phyloP scores from a whole-genome alignment of 1,140 invertebrate species.

The Ceratosolen fusciceps region DNA sequence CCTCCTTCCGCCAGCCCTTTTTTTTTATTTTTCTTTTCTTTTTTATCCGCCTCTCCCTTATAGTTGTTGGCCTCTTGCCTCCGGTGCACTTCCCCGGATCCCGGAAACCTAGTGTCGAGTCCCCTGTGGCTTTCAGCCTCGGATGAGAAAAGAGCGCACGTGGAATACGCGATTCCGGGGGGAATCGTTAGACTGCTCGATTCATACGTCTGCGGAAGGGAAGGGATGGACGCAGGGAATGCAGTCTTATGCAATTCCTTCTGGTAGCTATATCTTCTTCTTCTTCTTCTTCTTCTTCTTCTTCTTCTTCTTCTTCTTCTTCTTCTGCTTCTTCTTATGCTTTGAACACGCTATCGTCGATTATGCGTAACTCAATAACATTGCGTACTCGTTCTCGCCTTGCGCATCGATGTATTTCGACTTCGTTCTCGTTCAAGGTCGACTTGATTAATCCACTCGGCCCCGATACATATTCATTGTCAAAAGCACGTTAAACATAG shows the following conservation, averaged over 20 bases:
- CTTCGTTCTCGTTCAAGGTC: background rate
- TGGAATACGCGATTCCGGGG: background rate
- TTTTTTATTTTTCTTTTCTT: background rate
- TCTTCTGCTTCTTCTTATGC: too few relatives aligned
- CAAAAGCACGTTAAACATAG: too few relatives aligned
- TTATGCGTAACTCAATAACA: background rate
- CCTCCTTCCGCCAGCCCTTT: too few relatives aligned
- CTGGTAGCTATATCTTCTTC: too few relatives aligned
- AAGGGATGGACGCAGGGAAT: too few relatives aligned
- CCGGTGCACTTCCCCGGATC: background rate
- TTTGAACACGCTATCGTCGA: background rate
- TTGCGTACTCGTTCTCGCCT: background rate
- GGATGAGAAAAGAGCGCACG: background rate
- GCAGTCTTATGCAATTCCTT: background rate
- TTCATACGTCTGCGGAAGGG: background rate
- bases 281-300: too few relatives aligned
- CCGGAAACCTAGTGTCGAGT: background rate
- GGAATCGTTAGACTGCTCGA: background rate
- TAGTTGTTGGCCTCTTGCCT: background rate
- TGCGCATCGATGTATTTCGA: background rate
- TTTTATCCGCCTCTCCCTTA: too few relatives aligned
- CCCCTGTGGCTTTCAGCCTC: background rate
- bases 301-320: too few relatives aligned
- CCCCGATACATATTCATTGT: background rate
- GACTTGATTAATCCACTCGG: background rate